Base-by-base conservation (phyloP, 2,888 invertebrate genomes). In the Tubiluchus corallicola region DNA sequence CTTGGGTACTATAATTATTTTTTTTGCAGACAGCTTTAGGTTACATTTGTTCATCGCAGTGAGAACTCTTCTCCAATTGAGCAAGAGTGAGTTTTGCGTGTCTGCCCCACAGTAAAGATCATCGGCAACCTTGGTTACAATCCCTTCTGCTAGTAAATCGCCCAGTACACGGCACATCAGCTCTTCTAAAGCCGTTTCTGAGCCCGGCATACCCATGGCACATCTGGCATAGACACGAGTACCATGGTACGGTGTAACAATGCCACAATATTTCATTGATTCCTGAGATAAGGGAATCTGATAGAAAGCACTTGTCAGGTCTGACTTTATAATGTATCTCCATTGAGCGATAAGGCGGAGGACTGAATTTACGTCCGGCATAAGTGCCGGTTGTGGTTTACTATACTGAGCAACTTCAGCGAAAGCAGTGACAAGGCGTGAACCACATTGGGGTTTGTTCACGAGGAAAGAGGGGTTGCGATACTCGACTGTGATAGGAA, bases 131-230 rank as follows among this genome's bases (percentile, higher is more conserved):
- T 50, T 51, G 4, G 39, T 37, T 2, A 50, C 44, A 9, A 43
- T 17, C 4, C 48, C 49, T 18, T 46, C 46, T 21, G 43, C 16
- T 37, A 48, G 16, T 3, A 47, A 41, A 21, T 47, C 41, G 2
- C 52, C 52, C 3, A 53, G 41, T 3, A 52, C 49, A 2, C 51
- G 41, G 19, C 48, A 50, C 49, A 51, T 53, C 3, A 53, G 21
- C 44, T 55, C 54, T 20, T 53, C 52, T 0, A 53, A 42, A 4
- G 47, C 50, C 1, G 52, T 54, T 47, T 54, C 52, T 15, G 50
- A 50, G 2, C 51, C 50, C 2, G 50, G 54, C 51, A 53, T 53
- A 2, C 54, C 53, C 53, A 53, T 54, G 2, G 53, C 53, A 40
- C 50, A 53, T 13, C 51, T 20, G 2, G 50, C 47, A 38, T 53